Evolutionary conservation across 2,888 invertebrate species (phyloP), one percentile per base, ranked within the genome.

Genomic region (Molanna angustata): DNA sequence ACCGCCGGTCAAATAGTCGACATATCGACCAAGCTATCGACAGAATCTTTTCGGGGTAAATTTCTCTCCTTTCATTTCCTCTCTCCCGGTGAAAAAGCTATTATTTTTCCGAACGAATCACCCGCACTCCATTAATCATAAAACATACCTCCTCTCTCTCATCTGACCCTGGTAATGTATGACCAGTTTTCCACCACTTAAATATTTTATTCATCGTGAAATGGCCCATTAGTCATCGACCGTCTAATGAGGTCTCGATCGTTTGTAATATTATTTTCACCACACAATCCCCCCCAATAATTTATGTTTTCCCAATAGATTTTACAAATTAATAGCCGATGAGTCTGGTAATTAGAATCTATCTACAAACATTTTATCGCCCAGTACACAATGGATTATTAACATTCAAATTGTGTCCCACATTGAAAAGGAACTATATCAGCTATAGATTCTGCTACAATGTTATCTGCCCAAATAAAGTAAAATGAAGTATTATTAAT

Each of bases 121-220:
- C 56, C 52, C 41, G 42, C 35, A 37, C 44, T 44, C 39, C 58
- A 58, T 58, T 58, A 56, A 58, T 58, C 58, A 58, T 55, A 49
- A 19, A 14, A 19, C 20, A n/a, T n/a, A 52, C 45, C 45, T 35
- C 49, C 35, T 17, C 35, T 18, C 46, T 9, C 9, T 31, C 40
- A 20, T 48, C 20, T 32, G 40, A 20, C 43, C 52, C 55, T 33
- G 48, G 47, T 56, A 52, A 49, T 54, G 44, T 54, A 54, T 45
- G 53, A 49, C 56, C 53, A 50, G 53, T 58, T 58, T 58, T 58
- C 58, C 58, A 56, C 58, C 58, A 55, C 56, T 56, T 58, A 51
- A 56, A 58, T 58, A 52, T 58, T 57, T 57, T 58, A 58, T 58
- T 58, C 57, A 52, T 55, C 52, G 57, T 46, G 52, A 52, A 55